phyloP scores from a whole-genome alignment of 2,888 invertebrate species.

The Monochamus alternatus region DNA sequence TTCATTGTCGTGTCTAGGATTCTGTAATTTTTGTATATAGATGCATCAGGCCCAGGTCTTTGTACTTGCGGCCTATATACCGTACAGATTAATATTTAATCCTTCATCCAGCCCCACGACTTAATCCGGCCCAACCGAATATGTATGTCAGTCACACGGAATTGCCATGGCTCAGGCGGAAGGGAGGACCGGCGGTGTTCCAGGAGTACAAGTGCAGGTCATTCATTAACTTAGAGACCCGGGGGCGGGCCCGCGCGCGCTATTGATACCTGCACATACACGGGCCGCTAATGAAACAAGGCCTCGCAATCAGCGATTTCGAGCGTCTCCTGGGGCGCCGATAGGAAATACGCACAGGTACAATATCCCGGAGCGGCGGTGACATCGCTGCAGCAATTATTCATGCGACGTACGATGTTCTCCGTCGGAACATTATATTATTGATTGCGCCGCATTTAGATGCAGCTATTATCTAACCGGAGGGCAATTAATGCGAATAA shows the following conservation, averaged over 20 bases:
- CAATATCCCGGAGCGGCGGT: slow-evolving; percentile 54
- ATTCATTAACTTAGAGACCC: slow-evolving; percentile 43
- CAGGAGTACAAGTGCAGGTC: slow-evolving; percentile 39
- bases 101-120: background rate
- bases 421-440: slow-evolving; percentile 40
- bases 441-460: slow-evolving; percentile 40
- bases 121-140: background rate
- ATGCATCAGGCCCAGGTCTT: too few relatives aligned
- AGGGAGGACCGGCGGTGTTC: slow-evolving; percentile 29
- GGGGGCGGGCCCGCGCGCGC: slow-evolving; percentile 36
- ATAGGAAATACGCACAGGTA: slow-evolving; percentile 57
- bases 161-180: slow-evolving; percentile 9
- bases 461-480: slow-evolving; percentile 16
- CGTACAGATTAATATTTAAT: background rate
- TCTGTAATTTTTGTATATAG: too few relatives aligned
- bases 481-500: slow-evolving; percentile 10
- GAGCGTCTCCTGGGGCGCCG: slow-evolving; percentile 54
- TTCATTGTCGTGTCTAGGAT: too few relatives aligned
- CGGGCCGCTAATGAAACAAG: slow-evolving; percentile 69
- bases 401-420: slow-evolving; percentile 52
- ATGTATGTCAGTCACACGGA: slow-evolving; percentile 19
- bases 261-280: slow-evolving; percentile 51
- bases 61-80: background rate
- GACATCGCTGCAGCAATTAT: slow-evolving; percentile 53
- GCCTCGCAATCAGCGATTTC: slow-evolving; percentile 66